Evolutionary conservation across 1,140 invertebrate species (phyloP).

Genomic region (Camponotus pennsylvanicus): DNA sequence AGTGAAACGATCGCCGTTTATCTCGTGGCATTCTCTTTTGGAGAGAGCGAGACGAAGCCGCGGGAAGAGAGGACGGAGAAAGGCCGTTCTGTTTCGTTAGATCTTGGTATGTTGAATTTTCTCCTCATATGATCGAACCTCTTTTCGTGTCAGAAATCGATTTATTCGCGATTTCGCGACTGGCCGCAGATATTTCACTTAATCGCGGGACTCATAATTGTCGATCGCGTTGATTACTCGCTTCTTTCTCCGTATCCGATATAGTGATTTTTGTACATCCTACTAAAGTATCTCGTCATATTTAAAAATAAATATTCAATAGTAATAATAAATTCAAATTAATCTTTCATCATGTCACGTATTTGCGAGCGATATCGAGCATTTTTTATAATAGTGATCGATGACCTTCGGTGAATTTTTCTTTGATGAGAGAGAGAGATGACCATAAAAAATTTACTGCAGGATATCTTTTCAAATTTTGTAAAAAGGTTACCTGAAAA

Average conservation of each 20-base stretch:
- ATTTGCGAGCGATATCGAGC: neutral
- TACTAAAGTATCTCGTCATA: neutral
- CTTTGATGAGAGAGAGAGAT: too few relatives aligned
- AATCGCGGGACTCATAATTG: conserved; percentile 13
- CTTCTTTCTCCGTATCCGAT: neutral
- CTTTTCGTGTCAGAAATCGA: neutral
- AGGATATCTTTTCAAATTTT: too few relatives aligned
- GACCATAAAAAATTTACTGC: too few relatives aligned
- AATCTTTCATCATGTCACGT: neutral
- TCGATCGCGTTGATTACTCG: neutral
- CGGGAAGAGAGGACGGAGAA: neutral
- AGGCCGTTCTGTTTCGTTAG: conserved; percentile 34
- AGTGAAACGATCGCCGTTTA: conserved; percentile 73
- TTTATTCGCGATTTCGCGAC: conserved; percentile 17
- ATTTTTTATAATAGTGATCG: neutral
- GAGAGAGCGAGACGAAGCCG: conserved; percentile 23
- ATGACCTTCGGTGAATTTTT: neutral
- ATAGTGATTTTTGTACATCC: too few relatives aligned
- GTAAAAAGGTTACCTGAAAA: too few relatives aligned
- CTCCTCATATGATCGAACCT: conserved; percentile 27
- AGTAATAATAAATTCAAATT: neutral
- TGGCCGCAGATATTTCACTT: neutral
- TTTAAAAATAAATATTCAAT: neutral
- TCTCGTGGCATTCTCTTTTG: conserved; percentile 50
- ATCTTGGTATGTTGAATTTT: conserved; percentile 44